Base-by-base conservation (phyloP, 1,140 invertebrate species). In the Drosophila azteca region DNA sequence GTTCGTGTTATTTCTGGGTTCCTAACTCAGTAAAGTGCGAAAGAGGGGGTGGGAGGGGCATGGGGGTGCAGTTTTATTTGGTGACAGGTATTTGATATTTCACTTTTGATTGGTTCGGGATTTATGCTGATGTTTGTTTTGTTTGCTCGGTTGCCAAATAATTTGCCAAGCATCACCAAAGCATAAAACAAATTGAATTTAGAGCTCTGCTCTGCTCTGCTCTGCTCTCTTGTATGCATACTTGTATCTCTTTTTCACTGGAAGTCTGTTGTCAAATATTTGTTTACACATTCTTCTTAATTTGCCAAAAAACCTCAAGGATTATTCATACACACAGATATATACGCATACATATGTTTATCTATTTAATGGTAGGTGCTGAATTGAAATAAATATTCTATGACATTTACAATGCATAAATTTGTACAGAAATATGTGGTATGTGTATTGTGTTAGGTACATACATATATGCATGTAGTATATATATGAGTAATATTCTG, bases 1-100 rank as follows among this genome's bases (percentile, higher is more conserved):
- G 53, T 66, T 45, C 31, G 50, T 60, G 22, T 79, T 67, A 17
- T 53, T 65, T 43, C 39, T 22, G 61, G 39, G 26, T 52, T 13
- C 6, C 8, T n/a, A 52, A 11, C 24, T 71, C 46, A 5, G 11
- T 3, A 11, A 11, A 11, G 2, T 0, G 11, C 1, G 3, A n/a
- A n/a, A n/a, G n/a, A 13, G 35, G 3, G 4, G 11, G 13, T 13
- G 0, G 35, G 3, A 0, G 4, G 11, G 31, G 31, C 8, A 39
- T 39, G 35, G 11, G 3, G 49, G 49, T 50, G 46, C 55, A 45
- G 46, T 59, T 82, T 69, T 74, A 74, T 80, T 76, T 79, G 59
- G 57, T 59, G 61, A 57, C 75, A 82, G 79, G 55, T 75, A 79
- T 82, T 83, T 71, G 75, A 83, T 82, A 81, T 77, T 77, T 77